Evolutionary conservation across 2,797 vertebrate species (phyloP), one percentile per base, ranked within the genome.

Genomic region (Sebastes trivittatus): DNA sequence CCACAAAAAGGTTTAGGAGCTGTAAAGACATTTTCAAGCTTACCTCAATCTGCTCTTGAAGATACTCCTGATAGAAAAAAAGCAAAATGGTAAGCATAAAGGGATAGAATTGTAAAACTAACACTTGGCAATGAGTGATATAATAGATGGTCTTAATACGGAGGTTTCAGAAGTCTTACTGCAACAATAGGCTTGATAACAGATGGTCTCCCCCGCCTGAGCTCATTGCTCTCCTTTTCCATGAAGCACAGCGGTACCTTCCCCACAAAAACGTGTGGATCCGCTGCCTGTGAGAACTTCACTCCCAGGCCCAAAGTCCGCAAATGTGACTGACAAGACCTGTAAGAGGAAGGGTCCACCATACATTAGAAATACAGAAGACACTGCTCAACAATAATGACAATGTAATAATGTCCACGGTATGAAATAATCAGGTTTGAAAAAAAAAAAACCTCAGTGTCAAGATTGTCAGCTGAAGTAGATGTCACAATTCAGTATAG

Each of bases 21-120:
- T 2, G 13, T 9, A 46, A 25, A 73, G n/a, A 75, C 6, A 36
- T 11, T 3, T 55, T 2, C 16, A 29, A 59, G 68, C 94, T 95
- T 88, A 99, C 98, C 97, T 99, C 97, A 84, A 97, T 95, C 93
- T 98, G 97, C 92, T 99, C 98, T 91, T 89, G 96, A 86, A 99
- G 95, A 85, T 98, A 96, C 79, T 98, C 98, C 98, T 99, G 85
- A 74, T 1, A 32, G 56, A 20, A 67, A 20, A 61, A 81, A 69
- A 34, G 25, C 9, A 77, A 59, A 72, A 36, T 1, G 4, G 0
- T 55, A 42, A 63, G 54, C 22, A 55, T 49, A 27, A 74, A 0
- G 13, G 11, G 25, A 66, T 3, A 23, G 1, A 18, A 16, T 1
- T 59, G 6, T 60, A 38, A 75, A 82, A 80, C 2, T 16, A 14